Percentiles rank a stretch among this genome's conserved stretches.
These are phyloP conservation scores for Periophthalmus modestus DNA, from an alignment of 2,113 vertebrate genomes.

Conservation along the genomic window DNA sequence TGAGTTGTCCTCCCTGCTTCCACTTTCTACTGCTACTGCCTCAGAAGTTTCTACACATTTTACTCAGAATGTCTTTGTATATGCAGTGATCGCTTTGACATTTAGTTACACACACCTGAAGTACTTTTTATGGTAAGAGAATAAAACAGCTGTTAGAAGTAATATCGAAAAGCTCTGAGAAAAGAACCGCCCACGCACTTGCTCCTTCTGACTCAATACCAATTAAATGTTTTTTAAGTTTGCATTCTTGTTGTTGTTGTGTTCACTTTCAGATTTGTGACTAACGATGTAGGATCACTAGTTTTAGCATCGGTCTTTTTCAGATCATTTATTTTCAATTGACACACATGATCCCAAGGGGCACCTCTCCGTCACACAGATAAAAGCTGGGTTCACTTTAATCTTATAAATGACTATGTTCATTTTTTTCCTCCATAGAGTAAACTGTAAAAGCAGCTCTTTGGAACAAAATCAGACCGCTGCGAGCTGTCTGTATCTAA, in stretches of 20 bases:
- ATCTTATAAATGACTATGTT: too few species aligned
- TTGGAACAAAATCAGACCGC: too few species aligned
- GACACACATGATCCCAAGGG: neutral
- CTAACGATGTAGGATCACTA: neutral
- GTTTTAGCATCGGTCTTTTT: neutral
- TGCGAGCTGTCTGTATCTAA: too few species aligned
- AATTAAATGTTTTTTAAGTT: conserved; percentile 69
- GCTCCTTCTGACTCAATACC: conserved; percentile 46
- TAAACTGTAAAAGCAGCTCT: too few species aligned
- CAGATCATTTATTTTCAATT: neutral
- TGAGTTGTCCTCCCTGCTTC: too few species aligned
- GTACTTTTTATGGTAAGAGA: conserved; percentile 3
- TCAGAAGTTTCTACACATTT: neutral
- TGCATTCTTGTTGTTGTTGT: conserved; percentile 11
- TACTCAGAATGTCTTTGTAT: neutral
- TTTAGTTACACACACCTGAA: conserved; percentile 8
- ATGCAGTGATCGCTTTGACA: conserved; percentile 4
- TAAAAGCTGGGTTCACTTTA: too few species aligned
- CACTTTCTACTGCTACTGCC: neutral
- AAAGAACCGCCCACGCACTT: conserved; percentile 43
- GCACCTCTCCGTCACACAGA: too few species aligned
- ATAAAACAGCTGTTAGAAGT: conserved; percentile 10
- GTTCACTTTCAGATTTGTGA: neutral
- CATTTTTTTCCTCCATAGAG: too few species aligned
- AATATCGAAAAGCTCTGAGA: conserved; percentile 20